phyloP scores from a whole-genome alignment of 2,113 vertebrate genomes.

The Rhizomys pruinosus region DNA sequence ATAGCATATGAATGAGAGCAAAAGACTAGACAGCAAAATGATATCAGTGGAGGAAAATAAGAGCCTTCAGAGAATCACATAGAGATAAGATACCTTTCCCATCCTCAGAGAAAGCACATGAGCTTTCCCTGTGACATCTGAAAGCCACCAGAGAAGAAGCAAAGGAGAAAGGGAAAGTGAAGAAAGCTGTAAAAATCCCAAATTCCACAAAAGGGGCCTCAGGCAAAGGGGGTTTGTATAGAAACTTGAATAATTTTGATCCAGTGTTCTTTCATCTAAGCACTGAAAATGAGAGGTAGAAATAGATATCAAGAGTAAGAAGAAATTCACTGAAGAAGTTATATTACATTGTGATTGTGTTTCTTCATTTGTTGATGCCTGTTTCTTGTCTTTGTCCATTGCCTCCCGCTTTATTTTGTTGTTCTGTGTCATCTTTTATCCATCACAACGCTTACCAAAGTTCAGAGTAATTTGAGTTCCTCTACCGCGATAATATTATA shows the following conservation, averaged over 20 bases:
- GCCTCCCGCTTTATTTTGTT: not conserved
- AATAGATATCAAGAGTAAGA: not conserved
- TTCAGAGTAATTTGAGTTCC: not conserved
- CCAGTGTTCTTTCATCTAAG: not conserved
- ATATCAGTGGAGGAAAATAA: not conserved
- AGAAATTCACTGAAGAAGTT: slow-evolving; percentile 12
- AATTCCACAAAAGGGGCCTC: not conserved
- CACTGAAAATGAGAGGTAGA: not conserved
- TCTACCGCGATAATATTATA: not conserved
- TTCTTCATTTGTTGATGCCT: not conserved
- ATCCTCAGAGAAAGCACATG: not conserved
- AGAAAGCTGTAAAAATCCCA: not conserved
- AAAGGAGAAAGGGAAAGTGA: not conserved
- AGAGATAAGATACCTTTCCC: not conserved
- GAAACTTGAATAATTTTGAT: not conserved
- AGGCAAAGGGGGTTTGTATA: not conserved
- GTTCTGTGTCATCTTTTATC: not conserved
- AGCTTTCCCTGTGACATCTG: not conserved
- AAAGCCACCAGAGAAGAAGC: not conserved
- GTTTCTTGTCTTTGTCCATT: not conserved
- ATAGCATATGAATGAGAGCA: not conserved
- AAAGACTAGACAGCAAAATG: not conserved
- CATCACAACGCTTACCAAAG: not conserved
- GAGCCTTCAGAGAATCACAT: not conserved
- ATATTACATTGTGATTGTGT: not conserved